These are phyloP conservation scores for Hyalella azteca DNA, from an alignment of 2,888 invertebrate genomes.

Conservation along the genomic window DNA sequence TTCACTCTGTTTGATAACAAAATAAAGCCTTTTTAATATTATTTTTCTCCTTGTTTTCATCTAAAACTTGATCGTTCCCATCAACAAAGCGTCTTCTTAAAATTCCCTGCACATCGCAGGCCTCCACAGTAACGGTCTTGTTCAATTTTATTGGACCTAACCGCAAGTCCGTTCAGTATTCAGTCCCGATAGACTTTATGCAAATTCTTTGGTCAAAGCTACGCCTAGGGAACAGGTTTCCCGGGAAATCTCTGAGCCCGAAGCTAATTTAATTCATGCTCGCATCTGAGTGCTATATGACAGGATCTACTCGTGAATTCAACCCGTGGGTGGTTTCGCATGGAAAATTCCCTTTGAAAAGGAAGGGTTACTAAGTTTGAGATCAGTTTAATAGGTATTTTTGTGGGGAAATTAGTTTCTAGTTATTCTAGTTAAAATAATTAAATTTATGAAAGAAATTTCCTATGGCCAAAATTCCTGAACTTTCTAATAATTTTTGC, in stretches of 20 bases:
- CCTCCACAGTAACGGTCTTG: background rate
- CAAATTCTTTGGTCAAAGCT: slow-evolving; percentile 11
- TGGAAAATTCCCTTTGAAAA: no score
- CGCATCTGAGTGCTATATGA: background rate
- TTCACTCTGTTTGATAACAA: no score
- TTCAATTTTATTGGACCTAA: slow-evolving; percentile 18
- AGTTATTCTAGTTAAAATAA: no score
- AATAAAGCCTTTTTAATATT: no score
- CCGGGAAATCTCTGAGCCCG: slow-evolving; percentile 20
- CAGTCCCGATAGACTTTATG: background rate
- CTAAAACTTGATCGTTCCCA: no score
- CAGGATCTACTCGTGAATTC: background rate
- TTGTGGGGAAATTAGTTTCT: no score
- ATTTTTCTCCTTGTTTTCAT: no score
- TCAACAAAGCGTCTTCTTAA: background rate
- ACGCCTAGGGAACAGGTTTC: slow-evolving; percentile 25
- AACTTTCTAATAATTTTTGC: no score
- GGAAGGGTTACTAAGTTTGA: no score
- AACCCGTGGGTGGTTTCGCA: background rate
- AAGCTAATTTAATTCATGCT: slow-evolving; percentile 25
- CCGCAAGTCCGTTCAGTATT: slow-evolving; percentile 36
- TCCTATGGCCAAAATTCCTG: no score
- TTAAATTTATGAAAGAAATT: no score
- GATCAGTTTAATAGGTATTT: no score
- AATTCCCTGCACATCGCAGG: background rate